Evolutionary conservation across 2,888 invertebrate species (phyloP).

Genomic region (Trissolcus japonicus): DNA sequence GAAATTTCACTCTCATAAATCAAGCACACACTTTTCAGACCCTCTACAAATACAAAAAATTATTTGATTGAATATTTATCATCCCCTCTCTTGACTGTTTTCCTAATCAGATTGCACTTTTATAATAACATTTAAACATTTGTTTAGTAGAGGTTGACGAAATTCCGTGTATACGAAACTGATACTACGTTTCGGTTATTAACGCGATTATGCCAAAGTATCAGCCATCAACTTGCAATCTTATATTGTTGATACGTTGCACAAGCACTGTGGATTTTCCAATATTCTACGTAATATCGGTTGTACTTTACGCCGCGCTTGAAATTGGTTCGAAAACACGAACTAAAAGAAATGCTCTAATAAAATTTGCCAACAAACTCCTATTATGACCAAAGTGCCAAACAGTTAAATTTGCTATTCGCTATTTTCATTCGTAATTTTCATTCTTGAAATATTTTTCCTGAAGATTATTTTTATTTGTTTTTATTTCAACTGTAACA

Average conservation of each 20-base stretch:
- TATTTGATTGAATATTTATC: too few relatives aligned
- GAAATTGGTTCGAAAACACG: constrained; percentile 5
- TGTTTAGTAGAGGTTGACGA: too few relatives aligned
- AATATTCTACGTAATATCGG: constrained; percentile 17
- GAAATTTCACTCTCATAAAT: not conserved
- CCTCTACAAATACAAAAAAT: not conserved
- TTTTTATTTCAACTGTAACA: too few relatives aligned
- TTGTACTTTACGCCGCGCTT: constrained; percentile 1
- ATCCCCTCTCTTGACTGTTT: not conserved
- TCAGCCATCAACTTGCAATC: constrained; percentile 24
- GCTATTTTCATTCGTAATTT: too few relatives aligned
- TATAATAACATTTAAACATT: too few relatives aligned
- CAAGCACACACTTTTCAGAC: not conserved
- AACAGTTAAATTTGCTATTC: too few relatives aligned
- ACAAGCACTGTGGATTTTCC: constrained; percentile 17
- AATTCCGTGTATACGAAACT: constrained; percentile 9
- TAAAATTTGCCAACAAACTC: too few relatives aligned
- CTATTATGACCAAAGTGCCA: too few relatives aligned
- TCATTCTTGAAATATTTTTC: too few relatives aligned
- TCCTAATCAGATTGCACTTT: not conserved
- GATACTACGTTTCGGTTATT: constrained; percentile 25
- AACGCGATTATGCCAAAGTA: constrained; percentile 26
- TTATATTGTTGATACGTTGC: constrained; percentile 22
- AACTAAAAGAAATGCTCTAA: too few relatives aligned
- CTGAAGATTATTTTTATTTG: too few relatives aligned